phyloP scores from a whole-genome alignment of 2,888 invertebrate species.

The Coleophora flavipennella region DNA sequence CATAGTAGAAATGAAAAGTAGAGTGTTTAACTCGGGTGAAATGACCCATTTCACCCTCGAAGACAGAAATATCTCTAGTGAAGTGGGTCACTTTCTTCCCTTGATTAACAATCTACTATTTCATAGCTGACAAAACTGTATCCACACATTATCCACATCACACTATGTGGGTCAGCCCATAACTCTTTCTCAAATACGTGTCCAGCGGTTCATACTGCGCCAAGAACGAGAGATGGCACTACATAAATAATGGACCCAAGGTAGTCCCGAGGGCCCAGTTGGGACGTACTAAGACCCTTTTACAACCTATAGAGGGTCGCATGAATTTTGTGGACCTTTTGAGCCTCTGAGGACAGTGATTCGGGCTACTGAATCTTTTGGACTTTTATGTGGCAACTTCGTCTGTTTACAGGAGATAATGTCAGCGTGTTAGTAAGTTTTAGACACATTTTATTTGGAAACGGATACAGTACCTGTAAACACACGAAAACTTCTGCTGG shows the following conservation, averaged over 20 bases:
- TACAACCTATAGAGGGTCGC: slow-evolving; percentile 33
- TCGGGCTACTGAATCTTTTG: slow-evolving; percentile 11
- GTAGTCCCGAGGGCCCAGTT: slow-evolving; percentile 30
- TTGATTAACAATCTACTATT: no score
- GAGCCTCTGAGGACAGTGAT: slow-evolving; percentile 9
- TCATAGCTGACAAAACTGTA: no score
- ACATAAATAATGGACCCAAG: slow-evolving; percentile 42
- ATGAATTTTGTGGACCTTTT: slow-evolving; percentile 4
- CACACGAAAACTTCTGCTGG: no score
- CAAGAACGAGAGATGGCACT: slow-evolving; percentile 28
- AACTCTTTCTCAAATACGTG: slow-evolving; percentile 26
- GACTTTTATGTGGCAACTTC: not conserved
- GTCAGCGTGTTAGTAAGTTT: no score
- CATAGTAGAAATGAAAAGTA: no score
- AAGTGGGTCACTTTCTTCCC: no score
- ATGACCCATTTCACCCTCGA: no score
- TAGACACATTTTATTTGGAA: no score
- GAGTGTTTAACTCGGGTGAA: no score
- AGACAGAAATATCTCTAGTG: no score
- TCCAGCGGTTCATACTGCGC: slow-evolving; percentile 30
- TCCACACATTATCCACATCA: slow-evolving; percentile 22
- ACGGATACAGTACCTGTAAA: no score
- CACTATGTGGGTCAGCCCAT: slow-evolving; percentile 33
- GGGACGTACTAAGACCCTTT: slow-evolving; percentile 44
- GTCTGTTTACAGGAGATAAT: no score